phyloP scores from a whole-genome alignment of 2,797 vertebrate species.

The Petrocephalus sullivani region DNA sequence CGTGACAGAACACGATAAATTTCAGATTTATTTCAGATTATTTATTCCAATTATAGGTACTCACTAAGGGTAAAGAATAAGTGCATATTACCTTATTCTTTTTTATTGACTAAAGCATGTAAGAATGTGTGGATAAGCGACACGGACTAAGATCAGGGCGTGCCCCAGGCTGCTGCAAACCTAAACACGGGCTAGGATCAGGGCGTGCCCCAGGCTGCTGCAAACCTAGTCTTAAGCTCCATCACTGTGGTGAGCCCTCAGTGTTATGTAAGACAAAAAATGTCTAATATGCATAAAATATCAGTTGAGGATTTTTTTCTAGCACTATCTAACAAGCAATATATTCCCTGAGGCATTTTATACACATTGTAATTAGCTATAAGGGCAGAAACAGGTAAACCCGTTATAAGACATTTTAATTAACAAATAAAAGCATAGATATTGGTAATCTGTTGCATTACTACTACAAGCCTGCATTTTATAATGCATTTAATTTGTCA shows the following conservation, averaged over 20 bases:
- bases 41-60: not conserved
- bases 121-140: not conserved
- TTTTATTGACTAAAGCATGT: not conserved
- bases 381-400: not conserved
- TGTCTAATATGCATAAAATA: slow-evolving; percentile 1
- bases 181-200: not conserved
- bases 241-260: not conserved
- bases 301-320: not conserved
- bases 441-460: not conserved
- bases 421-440: not conserved
- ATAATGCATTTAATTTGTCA: not conserved
- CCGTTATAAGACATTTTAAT: not conserved
- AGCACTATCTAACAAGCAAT: not conserved
- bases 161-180: not conserved
- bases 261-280: slow-evolving; percentile 13
- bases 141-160: not conserved
- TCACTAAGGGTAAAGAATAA: not conserved
- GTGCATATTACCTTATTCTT: not conserved
- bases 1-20: not conserved
- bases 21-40: not conserved
- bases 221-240: not conserved
- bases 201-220: not conserved
- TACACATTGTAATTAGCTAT: not conserved
- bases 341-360: not conserved
- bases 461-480: not conserved